A percentile compares a stretch with the other conserved stretches of the same genome.
Conservation (phyloP, 2,888 invertebrate species). For the Athalia rosae region DNA sequence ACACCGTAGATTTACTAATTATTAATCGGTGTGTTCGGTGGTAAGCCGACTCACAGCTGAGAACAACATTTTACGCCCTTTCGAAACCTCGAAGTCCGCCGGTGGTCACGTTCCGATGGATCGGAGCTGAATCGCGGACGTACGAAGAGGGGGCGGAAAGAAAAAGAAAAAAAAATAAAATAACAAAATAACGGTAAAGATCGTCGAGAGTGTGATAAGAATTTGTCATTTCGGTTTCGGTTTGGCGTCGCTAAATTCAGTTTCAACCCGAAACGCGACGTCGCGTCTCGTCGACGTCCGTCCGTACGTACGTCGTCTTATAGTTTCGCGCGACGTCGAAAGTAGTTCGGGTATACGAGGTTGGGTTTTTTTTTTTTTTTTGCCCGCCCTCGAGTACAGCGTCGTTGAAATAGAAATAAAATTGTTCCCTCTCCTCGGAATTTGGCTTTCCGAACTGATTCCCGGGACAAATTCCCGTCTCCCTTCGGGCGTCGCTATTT, state of each 20-base stretch:
- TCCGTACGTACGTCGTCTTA: conserved; percentile 14
- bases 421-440: conserved; percentile 37
- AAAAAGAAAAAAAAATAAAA: too few relatives aligned
- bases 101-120: conserved; percentile 7
- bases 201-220: too few relatives aligned
- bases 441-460: too few relatives aligned
- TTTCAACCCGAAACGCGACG: conserved; percentile 11
- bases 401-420: conserved; percentile 54
- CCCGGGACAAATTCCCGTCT: not conserved
- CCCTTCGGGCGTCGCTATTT: conserved; percentile 25
- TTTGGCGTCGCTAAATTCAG: conserved; percentile 14
- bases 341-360: not conserved
- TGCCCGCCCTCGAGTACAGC: conserved; percentile 42
- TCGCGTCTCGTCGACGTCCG: conserved; percentile 8
- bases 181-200: too few relatives aligned
- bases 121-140: too few relatives aligned
- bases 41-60: conserved; percentile 51
- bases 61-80: conserved; percentile 9
- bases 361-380: too few relatives aligned
- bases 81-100: not conserved
- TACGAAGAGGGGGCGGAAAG: too few relatives aligned
- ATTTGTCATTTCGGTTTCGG: not conserved
- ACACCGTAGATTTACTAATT: conserved; percentile 59
- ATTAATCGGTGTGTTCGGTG: conserved; percentile 50
- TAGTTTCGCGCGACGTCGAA: conserved; percentile 1